Percentiles rank a stretch among this genome's conserved stretches.
Evolutionary conservation across 2,888 invertebrate genomes (phyloP).

Genomic region (Labia minor): DNA sequence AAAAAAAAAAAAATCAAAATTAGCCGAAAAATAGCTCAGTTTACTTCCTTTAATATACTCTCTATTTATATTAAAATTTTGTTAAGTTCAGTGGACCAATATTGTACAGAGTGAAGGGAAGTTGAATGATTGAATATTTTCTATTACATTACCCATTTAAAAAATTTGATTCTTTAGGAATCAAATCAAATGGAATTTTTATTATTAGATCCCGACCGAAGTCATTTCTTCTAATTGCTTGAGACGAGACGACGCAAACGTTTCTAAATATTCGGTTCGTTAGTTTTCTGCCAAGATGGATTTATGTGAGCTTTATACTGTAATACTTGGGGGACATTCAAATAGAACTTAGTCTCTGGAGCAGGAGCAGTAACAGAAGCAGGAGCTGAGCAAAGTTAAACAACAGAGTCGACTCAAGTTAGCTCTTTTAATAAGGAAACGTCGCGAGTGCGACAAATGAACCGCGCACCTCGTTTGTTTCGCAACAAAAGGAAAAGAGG

Average conservation of each 20-base stretch:
- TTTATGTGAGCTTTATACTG: constrained; percentile 7
- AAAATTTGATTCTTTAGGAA: too few species aligned
- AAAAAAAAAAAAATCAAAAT: too few species aligned
- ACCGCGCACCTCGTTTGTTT: constrained; percentile 13
- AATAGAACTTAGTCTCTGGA: background rate
- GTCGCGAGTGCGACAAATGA: constrained; percentile 8
- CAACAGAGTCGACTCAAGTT: constrained; percentile 7
- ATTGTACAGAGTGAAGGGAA: too few species aligned
- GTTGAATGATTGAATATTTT: too few species aligned
- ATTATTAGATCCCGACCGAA: too few species aligned
- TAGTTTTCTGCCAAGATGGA: constrained; percentile 13
- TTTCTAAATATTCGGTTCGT: constrained; percentile 7
- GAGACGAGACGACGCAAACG: background rate
- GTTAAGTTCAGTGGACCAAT: too few species aligned
- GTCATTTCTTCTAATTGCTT: too few species aligned
- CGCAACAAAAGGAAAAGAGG: background rate
- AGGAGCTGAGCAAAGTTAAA: background rate
- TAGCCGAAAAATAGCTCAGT: too few species aligned
- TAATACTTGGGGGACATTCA: constrained; percentile 8
- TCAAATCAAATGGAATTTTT: too few species aligned
- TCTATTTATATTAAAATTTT: too few species aligned
- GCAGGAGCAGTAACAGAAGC: background rate
- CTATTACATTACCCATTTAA: too few species aligned
- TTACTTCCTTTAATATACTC: too few species aligned
- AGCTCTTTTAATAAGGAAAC: constrained; percentile 13